phyloP scores from a whole-genome alignment of 2,797 vertebrate species.

The Channa striata region DNA sequence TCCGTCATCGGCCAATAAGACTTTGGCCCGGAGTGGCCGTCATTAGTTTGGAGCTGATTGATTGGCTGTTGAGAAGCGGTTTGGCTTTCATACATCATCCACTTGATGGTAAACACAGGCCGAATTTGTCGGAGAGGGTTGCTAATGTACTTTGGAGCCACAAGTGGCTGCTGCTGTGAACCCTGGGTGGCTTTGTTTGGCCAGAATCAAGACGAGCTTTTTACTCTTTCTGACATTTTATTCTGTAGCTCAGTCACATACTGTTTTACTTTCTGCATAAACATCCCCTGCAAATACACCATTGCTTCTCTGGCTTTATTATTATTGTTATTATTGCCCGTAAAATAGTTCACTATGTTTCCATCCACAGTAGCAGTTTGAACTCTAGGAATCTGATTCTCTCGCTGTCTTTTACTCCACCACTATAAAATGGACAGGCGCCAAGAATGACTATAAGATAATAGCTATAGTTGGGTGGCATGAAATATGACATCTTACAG shows the following conservation, averaged over 20 bases:
- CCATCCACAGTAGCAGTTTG: too few relatives aligned
- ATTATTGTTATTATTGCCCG: not conserved
- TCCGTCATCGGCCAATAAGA: constrained; percentile 70
- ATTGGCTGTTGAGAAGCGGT: constrained; percentile 65
- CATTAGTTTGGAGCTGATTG: constrained; percentile 74
- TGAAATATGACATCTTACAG: too few relatives aligned
- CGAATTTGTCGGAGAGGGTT: constrained; percentile 29
- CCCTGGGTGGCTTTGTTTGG: not conserved
- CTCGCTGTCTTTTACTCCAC: too few relatives aligned
- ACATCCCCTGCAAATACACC: not conserved
- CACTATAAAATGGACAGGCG: too few relatives aligned
- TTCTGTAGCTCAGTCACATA: too few relatives aligned
- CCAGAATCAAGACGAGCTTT: not conserved
- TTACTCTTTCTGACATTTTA: too few relatives aligned
- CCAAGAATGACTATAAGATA: too few relatives aligned
- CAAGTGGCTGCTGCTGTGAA: constrained; percentile 21
- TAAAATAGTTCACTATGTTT: not conserved
- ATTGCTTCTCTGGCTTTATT: not conserved
- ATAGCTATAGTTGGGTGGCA: too few relatives aligned
- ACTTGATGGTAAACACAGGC: constrained; percentile 60
- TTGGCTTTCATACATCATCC: constrained; percentile 69
- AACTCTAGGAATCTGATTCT: too few relatives aligned
- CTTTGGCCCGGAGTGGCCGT: constrained; percentile 57
- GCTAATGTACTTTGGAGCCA: constrained; percentile 41
- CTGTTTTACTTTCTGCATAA: not conserved